Percentiles rank a stretch among this genome's conserved stretches.
These are phyloP conservation scores for Platynereis dumerilii DNA, from an alignment of 2,888 invertebrate genomes.

Conservation along the genomic window DNA sequence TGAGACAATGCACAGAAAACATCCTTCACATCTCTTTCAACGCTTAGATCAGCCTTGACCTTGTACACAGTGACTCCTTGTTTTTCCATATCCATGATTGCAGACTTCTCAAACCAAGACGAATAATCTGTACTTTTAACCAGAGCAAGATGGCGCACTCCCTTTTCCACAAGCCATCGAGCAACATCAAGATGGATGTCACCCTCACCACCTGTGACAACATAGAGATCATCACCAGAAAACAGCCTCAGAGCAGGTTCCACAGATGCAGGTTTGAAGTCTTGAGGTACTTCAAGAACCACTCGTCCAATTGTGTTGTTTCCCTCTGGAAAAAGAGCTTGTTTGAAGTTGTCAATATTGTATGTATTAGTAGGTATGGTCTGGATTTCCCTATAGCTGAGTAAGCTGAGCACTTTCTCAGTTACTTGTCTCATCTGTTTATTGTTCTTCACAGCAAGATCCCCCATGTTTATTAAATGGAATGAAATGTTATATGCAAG, in stretches of 20 bases:
- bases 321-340: background rate
- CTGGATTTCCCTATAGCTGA: constrained; percentile 13
- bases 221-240: constrained; percentile 10
- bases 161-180: constrained; percentile 19
- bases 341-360: constrained; percentile 11
- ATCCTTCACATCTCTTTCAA: constrained; percentile 2
- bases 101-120: constrained; percentile 3
- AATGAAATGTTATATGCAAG: constrained; percentile 20
- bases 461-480: constrained; percentile 10
- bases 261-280: constrained; percentile 8
- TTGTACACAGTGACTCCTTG: constrained; percentile 4
- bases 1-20: background rate
- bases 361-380: constrained; percentile 11
- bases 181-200: constrained; percentile 11
- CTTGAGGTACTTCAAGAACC: constrained; percentile 14
- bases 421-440: constrained; percentile 5
- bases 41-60: constrained; percentile 9
- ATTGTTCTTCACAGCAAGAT: constrained; percentile 16
- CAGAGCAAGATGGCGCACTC: constrained; percentile 11
- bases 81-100: constrained; percentile 9
- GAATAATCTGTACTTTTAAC: background rate
- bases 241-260: constrained; percentile 4
- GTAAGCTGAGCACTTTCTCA: constrained; percentile 1
- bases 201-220: constrained; percentile 12
- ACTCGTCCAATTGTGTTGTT: constrained; percentile 15